Evolutionary conservation across 2,888 invertebrate species (phyloP).

Genomic region (Sericinus montela): DNA sequence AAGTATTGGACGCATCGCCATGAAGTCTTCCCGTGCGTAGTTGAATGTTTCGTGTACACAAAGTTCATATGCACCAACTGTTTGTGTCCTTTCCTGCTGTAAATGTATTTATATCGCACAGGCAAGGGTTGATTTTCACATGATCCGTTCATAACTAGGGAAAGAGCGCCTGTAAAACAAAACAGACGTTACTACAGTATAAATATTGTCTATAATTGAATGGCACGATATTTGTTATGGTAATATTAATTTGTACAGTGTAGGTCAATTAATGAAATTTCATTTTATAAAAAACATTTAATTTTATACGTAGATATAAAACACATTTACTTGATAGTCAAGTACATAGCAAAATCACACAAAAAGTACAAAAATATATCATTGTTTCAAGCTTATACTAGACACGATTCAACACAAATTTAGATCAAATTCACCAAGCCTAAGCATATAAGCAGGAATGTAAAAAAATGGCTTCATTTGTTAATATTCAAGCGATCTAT

Average conservation of each 20-base stretch:
- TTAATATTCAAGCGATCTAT: conserved; percentile 20
- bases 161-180: conserved; percentile 65
- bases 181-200: conserved; percentile 3
- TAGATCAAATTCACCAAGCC: conserved; percentile 21
- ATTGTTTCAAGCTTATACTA: conserved; percentile 9
- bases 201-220: neutral
- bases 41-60: conserved; percentile 76
- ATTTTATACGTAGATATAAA: conserved; percentile 11
- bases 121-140: conserved; percentile 59
- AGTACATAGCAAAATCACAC: conserved; percentile 24
- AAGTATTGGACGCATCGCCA: conserved; percentile 77
- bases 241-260: conserved; percentile 1
- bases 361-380: conserved; percentile 27
- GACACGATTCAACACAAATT: neutral
- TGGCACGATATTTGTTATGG: neutral
- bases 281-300: conserved; percentile 14
- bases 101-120: conserved; percentile 70
- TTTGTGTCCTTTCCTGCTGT: conserved; percentile 75
- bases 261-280: conserved; percentile 2
- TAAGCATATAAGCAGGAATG: conserved; percentile 44
- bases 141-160: conserved; percentile 63
- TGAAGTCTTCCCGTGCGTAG: conserved; percentile 73
- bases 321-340: conserved; percentile 10
- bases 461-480: conserved; percentile 43
- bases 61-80: conserved; percentile 76